These are phyloP conservation scores for Acanthosepion esculentum DNA, from an alignment of 2,888 invertebrate genomes.

Conservation along the genomic window DNA sequence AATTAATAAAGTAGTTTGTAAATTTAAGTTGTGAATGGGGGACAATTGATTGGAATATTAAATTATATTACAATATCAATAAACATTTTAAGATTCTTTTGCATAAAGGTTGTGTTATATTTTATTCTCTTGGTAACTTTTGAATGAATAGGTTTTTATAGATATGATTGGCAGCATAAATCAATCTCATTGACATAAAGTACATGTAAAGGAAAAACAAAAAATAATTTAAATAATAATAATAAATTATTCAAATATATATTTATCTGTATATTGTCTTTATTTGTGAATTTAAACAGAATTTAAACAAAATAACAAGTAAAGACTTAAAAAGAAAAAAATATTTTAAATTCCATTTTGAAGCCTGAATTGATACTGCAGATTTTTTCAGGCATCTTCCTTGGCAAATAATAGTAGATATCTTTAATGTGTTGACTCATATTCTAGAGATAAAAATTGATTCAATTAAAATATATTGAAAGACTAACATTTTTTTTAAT, in stretches of 20 bases:
- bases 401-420: neutral
- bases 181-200: neutral
- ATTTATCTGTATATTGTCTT: neutral
- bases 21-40: neutral
- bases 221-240: neutral
- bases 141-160: neutral
- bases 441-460: neutral
- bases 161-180: neutral
- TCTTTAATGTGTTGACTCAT: neutral
- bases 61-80: too few relatives aligned
- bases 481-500: neutral
- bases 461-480: neutral
- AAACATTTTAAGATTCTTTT: too few relatives aligned
- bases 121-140: too few relatives aligned
- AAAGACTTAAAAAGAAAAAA: neutral
- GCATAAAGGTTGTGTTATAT: too few relatives aligned
- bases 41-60: neutral
- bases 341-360: neutral
- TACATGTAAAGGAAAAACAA: neutral
- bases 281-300: neutral
- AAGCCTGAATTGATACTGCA: constrained; percentile 4
- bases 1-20: neutral
- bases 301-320: neutral
- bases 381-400: neutral
- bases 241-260: neutral